Evolutionary conservation across 64 coral and sea anemone genomes (phyloP).

Genomic region (Stichodactyla helianthus): DNA sequence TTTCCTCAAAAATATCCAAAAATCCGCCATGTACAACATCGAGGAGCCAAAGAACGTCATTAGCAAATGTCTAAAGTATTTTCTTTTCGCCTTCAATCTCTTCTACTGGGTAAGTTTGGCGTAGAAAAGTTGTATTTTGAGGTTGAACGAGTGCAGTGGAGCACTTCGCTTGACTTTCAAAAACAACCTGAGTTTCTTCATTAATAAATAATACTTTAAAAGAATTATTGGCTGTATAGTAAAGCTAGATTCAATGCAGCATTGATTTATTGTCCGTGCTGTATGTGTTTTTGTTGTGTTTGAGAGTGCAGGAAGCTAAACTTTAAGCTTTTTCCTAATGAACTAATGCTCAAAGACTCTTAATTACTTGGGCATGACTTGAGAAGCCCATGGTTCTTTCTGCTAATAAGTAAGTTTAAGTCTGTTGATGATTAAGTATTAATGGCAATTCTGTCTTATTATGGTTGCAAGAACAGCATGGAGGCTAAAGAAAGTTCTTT

Average conservation of each 20-base stretch:
- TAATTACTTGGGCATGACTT: not conserved
- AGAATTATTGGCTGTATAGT: not conserved
- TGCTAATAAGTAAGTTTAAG: not conserved
- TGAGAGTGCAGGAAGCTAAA: not conserved
- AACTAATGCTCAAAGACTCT: not conserved
- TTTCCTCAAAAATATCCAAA: not conserved
- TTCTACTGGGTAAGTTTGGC: conserved; percentile 83
- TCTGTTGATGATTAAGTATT: not conserved
- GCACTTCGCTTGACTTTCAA: not conserved
- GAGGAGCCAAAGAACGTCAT: conserved; percentile 18
- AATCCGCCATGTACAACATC: not conserved
- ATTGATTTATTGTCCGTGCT: not conserved
- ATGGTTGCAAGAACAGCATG: not conserved
- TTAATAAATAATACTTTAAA: not conserved
- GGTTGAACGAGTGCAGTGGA: not conserved
- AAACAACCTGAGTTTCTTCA: not conserved
- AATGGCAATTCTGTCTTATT: not conserved
- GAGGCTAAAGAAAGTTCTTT: not conserved
- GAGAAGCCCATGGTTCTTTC: not conserved
- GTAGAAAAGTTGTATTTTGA: not conserved
- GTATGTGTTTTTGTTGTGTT: not conserved
- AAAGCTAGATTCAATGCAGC: not conserved
- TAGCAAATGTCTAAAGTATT: conserved; percentile 76
- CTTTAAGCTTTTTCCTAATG: not conserved
- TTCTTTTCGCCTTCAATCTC: conserved; percentile 73